Evolutionary conservation across 2,888 invertebrate species (phyloP).

Genomic region (Euclidia mi): DNA sequence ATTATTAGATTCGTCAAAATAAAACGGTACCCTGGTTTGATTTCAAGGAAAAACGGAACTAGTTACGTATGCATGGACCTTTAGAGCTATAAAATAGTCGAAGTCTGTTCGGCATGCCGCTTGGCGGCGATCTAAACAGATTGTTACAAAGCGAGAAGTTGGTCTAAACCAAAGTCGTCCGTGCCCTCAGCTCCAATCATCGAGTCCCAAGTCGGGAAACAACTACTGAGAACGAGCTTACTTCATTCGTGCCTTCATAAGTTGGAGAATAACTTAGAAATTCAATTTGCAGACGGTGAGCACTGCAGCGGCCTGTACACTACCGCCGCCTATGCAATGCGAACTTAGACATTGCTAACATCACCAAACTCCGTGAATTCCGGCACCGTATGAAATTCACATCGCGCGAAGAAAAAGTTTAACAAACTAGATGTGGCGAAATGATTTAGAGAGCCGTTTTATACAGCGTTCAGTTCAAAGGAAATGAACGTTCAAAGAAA

Average conservation of each 20-base stretch:
- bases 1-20: constrained; percentile 27
- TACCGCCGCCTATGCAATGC: constrained; percentile 57
- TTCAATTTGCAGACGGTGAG: constrained; percentile 82
- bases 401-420: constrained; percentile 49
- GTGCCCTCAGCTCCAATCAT: constrained; percentile 73
- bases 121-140: constrained; percentile 38
- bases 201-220: constrained; percentile 68
- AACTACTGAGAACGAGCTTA: constrained; percentile 81
- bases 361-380: constrained; percentile 55
- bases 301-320: constrained; percentile 64
- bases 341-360: constrained; percentile 70
- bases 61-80: constrained; percentile 29
- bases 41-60: constrained; percentile 8
- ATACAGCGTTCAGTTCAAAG: constrained; percentile 22
- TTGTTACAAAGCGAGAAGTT: constrained; percentile 55
- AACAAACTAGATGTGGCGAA: constrained; percentile 37
- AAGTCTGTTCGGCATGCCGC: constrained; percentile 39
- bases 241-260: constrained; percentile 81
- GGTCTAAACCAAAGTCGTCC: constrained; percentile 60
- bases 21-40: constrained; percentile 15
- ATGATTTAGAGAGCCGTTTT: constrained; percentile 24
- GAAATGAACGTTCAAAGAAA: constrained; percentile 41
- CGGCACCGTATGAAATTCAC: constrained; percentile 53
- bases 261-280: constrained; percentile 84
- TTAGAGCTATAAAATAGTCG: constrained; percentile 46